Base-by-base conservation (phyloP, 1,140 invertebrate genomes). In the Macrotrachela quadricornifera region DNA sequence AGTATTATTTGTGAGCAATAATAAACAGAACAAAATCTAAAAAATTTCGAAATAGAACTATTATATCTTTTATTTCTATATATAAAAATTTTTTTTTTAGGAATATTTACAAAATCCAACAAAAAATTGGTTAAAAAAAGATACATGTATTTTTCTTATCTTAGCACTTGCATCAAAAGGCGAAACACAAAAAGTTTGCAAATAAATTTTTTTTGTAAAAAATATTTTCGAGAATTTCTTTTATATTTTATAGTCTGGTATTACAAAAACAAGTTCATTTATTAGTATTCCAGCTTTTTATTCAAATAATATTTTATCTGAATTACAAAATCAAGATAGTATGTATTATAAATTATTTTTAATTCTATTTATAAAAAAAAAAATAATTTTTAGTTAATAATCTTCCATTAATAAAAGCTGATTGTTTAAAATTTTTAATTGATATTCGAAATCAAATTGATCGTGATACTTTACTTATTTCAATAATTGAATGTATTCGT, bases 91-190 rank as follows among this genome's bases (percentile, higher is more conserved):
- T n/a, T n/a, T 50, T 50, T 59, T 64, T 30, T 62, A 87, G 79
- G 75, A 80, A 60, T 94, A 90, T 69, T 69, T 71, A 6, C 71
- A 78, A 64, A 80, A 85, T 67, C 78, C 83, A 18, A 59, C 66
- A 16, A 60, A 76, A 62, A 79, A 85, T 68, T 96, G 91, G 90
- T 79, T 81, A 49, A 80, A 79, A 57, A 96, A 96, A 70, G 90
- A 97, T 72, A 82, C 85, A 41, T 91, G 90, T 0, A 77, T 95
- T 52, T 96, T 88, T 74, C 74, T 97, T 54, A 85, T 96, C 47
- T 92, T 86, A 21, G 90, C 88, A 10, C 75, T 95, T 55, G 85
- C 84, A 21, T 79, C 83, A 4, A 83, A 84, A 63, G 90, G 81
- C n/a, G 76, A 81, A 60, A 96, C 91, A 10, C 85, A 66, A 80